Conservation (phyloP, 2,113 vertebrate genomes). For the Rhabdomys dilectus region DNA sequence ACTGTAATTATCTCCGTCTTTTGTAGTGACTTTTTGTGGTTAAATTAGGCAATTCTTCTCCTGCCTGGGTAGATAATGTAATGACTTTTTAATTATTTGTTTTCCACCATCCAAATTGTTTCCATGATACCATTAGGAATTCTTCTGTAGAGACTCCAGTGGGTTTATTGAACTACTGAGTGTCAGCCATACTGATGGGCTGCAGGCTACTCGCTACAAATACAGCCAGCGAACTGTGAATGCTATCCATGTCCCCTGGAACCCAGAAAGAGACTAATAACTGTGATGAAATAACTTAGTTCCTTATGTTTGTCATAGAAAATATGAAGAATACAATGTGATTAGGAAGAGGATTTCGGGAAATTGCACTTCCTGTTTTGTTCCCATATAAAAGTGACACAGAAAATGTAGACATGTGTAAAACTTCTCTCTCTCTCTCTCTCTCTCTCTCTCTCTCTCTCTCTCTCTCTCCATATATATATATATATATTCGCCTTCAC, state of each 20-base stretch:
- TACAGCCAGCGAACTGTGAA: slow-evolving; percentile 52
- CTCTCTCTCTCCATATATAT: no score
- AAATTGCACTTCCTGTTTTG: neutral
- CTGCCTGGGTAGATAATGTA: slow-evolving; percentile 52
- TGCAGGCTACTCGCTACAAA: slow-evolving; percentile 58
- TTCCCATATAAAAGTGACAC: slow-evolving; percentile 47
- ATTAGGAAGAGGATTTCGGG: neutral
- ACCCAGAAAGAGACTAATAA: slow-evolving; percentile 42
- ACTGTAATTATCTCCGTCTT: slow-evolving; percentile 72
- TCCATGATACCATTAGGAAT: slow-evolving; percentile 71
- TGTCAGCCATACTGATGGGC: slow-evolving; percentile 66
- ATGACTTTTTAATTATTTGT: slow-evolving; percentile 77
- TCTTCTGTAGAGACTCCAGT: slow-evolving; percentile 77
- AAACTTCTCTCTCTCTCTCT: neutral
- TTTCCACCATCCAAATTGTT: slow-evolving; percentile 78
- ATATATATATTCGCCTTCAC: neutral
- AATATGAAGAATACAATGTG: slow-evolving; percentile 25
- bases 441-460: no score
- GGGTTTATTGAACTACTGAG: slow-evolving; percentile 80
- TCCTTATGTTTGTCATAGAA: slow-evolving; percentile 18
- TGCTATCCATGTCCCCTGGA: slow-evolving; percentile 37
- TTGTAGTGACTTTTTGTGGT: slow-evolving; percentile 76
- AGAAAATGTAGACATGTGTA: neutral
- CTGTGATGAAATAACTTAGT: slow-evolving; percentile 28
- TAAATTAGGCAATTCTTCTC: slow-evolving; percentile 73